Evolutionary conservation across 2,888 invertebrate species (phyloP).

Genomic region (Nasonia oneida): DNA sequence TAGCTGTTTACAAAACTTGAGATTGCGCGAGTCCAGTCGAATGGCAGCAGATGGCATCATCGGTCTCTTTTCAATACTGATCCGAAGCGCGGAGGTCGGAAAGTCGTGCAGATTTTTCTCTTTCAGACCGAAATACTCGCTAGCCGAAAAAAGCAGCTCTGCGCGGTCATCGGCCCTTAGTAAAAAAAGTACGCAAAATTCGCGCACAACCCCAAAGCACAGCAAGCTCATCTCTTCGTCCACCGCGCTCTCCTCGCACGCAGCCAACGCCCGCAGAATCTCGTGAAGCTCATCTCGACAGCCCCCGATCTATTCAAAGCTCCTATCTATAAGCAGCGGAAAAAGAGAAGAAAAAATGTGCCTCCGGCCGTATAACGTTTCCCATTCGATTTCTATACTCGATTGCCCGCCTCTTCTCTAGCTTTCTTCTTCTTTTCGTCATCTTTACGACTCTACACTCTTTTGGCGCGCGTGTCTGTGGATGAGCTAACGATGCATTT

Average conservation of each 20-base stretch:
- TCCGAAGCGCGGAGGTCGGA: no score
- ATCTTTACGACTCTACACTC: neutral
- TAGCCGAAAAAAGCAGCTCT: no score
- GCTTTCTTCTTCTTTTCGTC: neutral
- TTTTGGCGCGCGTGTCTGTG: neutral
- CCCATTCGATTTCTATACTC: neutral
- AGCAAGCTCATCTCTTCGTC: neutral
- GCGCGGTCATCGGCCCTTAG: no score
- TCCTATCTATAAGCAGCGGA: neutral
- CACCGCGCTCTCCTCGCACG: neutral
- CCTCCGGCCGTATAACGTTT: neutral
- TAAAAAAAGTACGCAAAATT: no score
- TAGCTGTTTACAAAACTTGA: neutral
- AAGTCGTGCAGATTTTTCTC: no score
- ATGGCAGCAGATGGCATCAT: neutral
- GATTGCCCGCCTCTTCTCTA: neutral
- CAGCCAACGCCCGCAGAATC: neutral
- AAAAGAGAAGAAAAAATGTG: neutral
- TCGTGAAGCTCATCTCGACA: neutral
- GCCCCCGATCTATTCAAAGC: neutral
- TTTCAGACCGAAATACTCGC: no score
- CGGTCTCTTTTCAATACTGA: neutral
- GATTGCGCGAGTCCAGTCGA: neutral
- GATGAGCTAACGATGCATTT: neutral
- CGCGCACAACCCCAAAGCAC: neutral